These are phyloP conservation scores for Bovichtus variegatus DNA, from an alignment of 2,797 vertebrate genomes.

Conservation along the genomic window DNA sequence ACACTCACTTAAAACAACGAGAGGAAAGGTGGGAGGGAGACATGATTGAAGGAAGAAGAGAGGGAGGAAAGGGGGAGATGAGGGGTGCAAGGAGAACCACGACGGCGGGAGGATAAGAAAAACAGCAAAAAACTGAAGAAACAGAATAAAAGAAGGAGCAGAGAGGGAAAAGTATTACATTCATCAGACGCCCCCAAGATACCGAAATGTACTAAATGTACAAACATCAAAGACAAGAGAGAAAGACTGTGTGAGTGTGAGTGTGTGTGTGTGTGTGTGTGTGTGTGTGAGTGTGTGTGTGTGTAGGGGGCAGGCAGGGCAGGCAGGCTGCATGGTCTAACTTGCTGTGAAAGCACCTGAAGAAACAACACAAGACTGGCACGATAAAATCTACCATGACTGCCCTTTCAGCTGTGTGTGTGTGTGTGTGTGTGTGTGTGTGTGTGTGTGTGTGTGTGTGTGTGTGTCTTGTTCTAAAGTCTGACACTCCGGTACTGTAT, in stretches of 20 bases:
- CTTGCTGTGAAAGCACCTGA: slow-evolving; percentile 83
- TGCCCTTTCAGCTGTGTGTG: slow-evolving; percentile 50
- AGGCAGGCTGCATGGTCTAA: slow-evolving; percentile 77
- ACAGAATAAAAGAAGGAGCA: slow-evolving; percentile 13
- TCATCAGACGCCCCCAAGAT: slow-evolving; percentile 66
- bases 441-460: slow-evolving; percentile 13
- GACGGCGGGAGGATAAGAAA: slow-evolving; percentile 20
- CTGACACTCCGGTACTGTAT: slow-evolving; percentile 38
- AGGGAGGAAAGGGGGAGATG: neutral
- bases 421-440: slow-evolving; percentile 28
- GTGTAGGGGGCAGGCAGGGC: slow-evolving; percentile 61
- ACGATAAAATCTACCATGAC: slow-evolving; percentile 81
- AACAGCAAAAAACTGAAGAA: slow-evolving; percentile 36
- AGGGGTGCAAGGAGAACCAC: neutral
- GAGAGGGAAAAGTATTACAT: slow-evolving; percentile 37
- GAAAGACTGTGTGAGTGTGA: slow-evolving; percentile 10
- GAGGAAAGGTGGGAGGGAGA: slow-evolving; percentile 50
- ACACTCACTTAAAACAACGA: slow-evolving; percentile 76
- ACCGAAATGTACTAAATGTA: slow-evolving; percentile 62
- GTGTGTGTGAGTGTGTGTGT: slow-evolving; percentile 37
- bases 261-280: slow-evolving; percentile 33
- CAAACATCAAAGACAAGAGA: slow-evolving; percentile 75
- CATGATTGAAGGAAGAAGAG: slow-evolving; percentile 66
- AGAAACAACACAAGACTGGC: slow-evolving; percentile 78
- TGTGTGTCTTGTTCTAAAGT: slow-evolving; percentile 21